Evolutionary conservation across 2,797 vertebrate genomes (phyloP).

Genomic region (Phrynocephalus forsythii): DNA sequence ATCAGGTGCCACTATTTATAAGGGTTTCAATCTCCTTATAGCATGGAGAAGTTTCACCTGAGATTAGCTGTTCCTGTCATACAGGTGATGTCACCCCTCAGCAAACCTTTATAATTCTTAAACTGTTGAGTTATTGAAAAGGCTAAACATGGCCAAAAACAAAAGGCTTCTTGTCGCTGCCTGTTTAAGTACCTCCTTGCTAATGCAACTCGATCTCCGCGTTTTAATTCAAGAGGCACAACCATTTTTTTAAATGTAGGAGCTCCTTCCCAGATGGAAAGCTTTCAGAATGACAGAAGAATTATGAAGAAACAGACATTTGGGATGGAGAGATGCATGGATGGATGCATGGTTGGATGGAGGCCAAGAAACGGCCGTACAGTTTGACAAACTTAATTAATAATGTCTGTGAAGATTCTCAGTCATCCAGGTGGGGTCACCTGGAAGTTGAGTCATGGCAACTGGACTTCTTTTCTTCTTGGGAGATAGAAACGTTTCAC

Average conservation of each 20-base stretch:
- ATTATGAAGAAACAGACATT: background rate
- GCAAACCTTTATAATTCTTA: background rate
- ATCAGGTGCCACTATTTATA: background rate
- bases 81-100: background rate
- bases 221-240: background rate
- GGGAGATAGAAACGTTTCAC: too few relatives aligned
- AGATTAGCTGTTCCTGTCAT: background rate
- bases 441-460: too few relatives aligned
- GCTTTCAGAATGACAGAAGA: background rate
- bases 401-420: too few relatives aligned
- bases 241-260: background rate
- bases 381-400: background rate
- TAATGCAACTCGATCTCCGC: background rate
- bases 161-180: background rate
- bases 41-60: background rate
- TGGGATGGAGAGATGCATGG: background rate
- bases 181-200: background rate
- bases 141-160: background rate
- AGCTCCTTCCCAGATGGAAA: background rate
- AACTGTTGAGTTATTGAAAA: constrained; percentile 2
- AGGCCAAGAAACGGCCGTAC: too few relatives aligned
- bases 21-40: background rate
- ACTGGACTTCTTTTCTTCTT: too few relatives aligned
- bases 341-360: background rate
- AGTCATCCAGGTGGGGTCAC: too few relatives aligned